Evolutionary conservation across 2,113 vertebrate genomes (phyloP).

Genomic region (Hippocampus barbouri): DNA sequence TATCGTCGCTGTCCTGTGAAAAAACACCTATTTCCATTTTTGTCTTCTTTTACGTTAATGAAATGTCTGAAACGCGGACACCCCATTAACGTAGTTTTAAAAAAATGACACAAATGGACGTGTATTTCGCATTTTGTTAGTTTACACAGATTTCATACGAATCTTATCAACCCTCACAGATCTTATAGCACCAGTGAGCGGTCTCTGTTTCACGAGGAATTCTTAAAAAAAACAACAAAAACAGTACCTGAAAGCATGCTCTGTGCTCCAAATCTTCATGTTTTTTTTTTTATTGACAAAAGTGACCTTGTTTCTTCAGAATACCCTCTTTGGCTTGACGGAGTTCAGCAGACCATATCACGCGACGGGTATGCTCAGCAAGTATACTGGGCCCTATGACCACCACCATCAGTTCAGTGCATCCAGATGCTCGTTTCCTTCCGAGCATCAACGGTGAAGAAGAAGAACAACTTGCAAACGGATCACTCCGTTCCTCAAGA

Average conservation of each 20-base stretch:
- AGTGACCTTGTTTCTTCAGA: constrained; percentile 2
- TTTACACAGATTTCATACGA: no score
- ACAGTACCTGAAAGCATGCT: constrained; percentile 75
- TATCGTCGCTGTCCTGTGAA: no score
- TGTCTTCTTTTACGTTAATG: no score
- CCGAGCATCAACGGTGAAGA: neutral
- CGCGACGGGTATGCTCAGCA: neutral
- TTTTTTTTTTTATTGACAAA: neutral
- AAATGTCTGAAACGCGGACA: no score
- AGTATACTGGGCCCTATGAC: neutral
- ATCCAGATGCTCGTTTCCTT: neutral
- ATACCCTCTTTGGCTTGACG: neutral
- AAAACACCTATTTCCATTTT: no score
- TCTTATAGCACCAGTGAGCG: neutral
- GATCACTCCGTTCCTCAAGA: neutral
- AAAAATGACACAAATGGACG: no score
- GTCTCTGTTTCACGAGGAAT: neutral
- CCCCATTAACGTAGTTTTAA: no score
- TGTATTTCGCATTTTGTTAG: no score
- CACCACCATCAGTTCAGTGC: constrained; percentile 1
- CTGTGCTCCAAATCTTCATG: constrained; percentile 80
- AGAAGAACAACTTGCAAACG: neutral
- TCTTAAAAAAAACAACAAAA: neutral
- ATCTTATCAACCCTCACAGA: neutral
- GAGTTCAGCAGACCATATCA: constrained; percentile 29